phyloP scores from a whole-genome alignment of 2,113 vertebrate genomes.

The Clarias gariepinus region DNA sequence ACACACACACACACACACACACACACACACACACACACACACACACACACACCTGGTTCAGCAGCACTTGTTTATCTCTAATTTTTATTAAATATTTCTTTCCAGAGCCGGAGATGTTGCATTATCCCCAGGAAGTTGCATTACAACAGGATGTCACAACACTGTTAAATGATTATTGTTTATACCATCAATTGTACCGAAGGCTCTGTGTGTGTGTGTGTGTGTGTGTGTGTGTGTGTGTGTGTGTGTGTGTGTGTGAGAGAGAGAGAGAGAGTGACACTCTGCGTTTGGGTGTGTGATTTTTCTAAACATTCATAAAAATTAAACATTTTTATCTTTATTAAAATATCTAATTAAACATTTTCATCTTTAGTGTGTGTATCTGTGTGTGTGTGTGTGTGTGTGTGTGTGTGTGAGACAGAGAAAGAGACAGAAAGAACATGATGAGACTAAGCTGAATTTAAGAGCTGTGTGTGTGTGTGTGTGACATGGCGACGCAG shows the following conservation, averaged over 20 bases:
- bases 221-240: not conserved
- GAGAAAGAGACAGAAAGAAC: not conserved
- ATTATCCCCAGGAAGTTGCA: not conserved
- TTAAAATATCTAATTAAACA: no score
- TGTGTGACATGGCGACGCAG: not conserved
- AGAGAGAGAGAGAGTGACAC: not conserved
- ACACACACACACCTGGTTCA: not conserved
- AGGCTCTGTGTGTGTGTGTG: not conserved
- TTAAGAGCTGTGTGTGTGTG: not conserved
- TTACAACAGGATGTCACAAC: not conserved
- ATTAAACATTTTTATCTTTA: not conserved
- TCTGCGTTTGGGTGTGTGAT: not conserved
- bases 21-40: not conserved
- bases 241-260: not conserved
- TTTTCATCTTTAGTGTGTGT: not conserved
- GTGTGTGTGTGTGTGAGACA: no score
- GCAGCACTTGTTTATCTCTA: no score
- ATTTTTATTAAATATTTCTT: not conserved
- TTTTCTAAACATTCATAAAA: not conserved
- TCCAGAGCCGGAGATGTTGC: not conserved
- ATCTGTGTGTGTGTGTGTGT: slow-evolving; percentile 20
- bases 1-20: not conserved
- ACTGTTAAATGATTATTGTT: not conserved
- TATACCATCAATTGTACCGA: not conserved
- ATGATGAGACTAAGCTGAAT: not conserved